Evolutionary conservation across 2,797 vertebrate genomes (phyloP).

Genomic region (Acrossocheilus wenchowensis): DNA sequence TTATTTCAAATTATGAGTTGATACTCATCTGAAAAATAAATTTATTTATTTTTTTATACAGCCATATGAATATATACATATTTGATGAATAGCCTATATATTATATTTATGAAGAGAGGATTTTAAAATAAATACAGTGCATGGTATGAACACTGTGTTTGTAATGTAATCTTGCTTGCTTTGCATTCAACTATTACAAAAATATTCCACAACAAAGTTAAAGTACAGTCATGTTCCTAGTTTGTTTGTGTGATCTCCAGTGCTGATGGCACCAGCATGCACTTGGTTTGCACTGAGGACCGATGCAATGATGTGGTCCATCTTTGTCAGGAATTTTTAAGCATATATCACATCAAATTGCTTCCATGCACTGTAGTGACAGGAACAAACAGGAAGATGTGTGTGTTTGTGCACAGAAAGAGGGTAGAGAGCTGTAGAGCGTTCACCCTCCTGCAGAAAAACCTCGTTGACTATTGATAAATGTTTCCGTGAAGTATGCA

Average conservation of each 20-base stretch:
- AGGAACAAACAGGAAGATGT: neutral
- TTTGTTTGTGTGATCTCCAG: neutral
- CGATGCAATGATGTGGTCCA: neutral
- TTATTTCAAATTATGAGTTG: neutral
- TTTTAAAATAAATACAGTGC: neutral
- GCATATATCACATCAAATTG: neutral
- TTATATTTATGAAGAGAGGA: neutral
- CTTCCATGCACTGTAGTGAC: neutral
- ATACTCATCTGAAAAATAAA: no score
- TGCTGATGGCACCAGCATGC: neutral
- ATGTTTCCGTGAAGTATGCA: neutral
- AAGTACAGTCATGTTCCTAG: neutral
- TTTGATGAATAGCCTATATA: neutral
- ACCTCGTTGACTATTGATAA: neutral
- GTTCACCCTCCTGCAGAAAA: conserved; percentile 10
- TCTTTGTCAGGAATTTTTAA: neutral
- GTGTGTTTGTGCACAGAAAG: neutral
- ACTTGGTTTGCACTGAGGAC: neutral
- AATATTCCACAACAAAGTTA: neutral
- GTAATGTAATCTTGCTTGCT: neutral
- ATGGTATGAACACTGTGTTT: neutral
- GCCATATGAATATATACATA: neutral
- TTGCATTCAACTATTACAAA: neutral
- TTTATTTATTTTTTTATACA: neutral
- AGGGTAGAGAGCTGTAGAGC: neutral